A percentile compares a stretch with the other conserved stretches of the same genome.
Conservation (phyloP, 1,140 invertebrate genomes). For the Atopsyche davidsoni region DNA sequence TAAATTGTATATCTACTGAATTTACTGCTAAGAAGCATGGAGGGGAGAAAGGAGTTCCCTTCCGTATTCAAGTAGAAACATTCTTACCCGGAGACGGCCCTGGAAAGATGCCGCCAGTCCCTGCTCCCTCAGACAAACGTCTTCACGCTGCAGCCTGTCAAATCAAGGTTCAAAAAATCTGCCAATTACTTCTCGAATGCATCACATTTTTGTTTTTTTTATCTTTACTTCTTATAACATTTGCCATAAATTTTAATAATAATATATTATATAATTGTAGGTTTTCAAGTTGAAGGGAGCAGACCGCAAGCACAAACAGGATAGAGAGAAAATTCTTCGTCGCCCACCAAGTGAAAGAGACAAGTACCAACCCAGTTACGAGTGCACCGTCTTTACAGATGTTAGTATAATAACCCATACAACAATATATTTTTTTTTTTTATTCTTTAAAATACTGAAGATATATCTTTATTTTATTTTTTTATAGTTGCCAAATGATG, state of each 20-base stretch:
- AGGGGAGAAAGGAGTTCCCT: conserved; percentile 95
- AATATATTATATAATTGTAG: conserved; percentile 32
- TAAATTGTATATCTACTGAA: conserved; percentile 96
- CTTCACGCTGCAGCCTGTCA: conserved; percentile 92
- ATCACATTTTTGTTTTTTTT: not conserved
- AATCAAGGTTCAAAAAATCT: conserved; percentile 67
- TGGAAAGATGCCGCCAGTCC: conserved; percentile 23
- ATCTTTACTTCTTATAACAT: too few relatives aligned
- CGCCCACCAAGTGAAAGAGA: conserved; percentile 80
- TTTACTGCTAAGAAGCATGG: conserved; percentile 98
- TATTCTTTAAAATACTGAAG: not conserved
- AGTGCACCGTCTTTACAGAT: conserved; percentile 81
- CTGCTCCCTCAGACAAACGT: conserved; percentile 40
- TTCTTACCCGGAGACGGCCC: conserved; percentile 50
- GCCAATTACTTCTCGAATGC: not conserved
- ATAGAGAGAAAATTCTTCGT: conserved; percentile 90
- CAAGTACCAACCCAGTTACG: conserved; percentile 92
- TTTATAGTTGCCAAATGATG: conserved; percentile 25
- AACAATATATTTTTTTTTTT: not conserved
- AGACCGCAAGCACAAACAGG: conserved; percentile 95
- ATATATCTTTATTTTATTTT: conserved; percentile 7
- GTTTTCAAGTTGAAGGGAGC: conserved; percentile 90
- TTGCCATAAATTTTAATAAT: not conserved
- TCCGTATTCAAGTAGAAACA: conserved; percentile 90
- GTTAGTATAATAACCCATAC: too few relatives aligned